Base-by-base conservation (phyloP, 2,113 vertebrate genomes). In the Perca flavescens region DNA sequence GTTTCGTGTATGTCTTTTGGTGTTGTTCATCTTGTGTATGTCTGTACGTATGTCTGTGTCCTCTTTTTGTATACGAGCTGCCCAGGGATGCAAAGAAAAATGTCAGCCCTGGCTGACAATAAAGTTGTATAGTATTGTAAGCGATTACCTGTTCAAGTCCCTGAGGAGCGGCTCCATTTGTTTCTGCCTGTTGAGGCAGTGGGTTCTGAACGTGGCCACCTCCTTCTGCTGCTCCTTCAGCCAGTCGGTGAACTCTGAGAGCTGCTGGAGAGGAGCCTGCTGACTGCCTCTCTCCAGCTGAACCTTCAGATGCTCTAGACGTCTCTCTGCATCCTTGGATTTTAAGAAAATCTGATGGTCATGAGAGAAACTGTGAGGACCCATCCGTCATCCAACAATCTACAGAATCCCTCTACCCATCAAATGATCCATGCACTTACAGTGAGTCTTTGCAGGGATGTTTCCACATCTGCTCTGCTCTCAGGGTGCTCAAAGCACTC, bases 401-500 rank as follows among this genome's bases (percentile, higher is more conserved):
- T 13, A 50, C 5, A 3, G 6, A 0, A 15, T 19, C 11, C 31
- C 7, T 28, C 8, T 3, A 21, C 2, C 1, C 22, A 5, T 3
- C 2, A 3, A 54, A 11, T 19, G 10, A 15, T 22, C 4, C 12
- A 5, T 36, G 9, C 11, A 77, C 95, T 96, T 86, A 99, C 98
- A 72, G 90, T 89, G 61, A 99, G 94, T 80, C 90, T 96, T 47
- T 97, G 95, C 58, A 96, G 88, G 34, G 91, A 96, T 6, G 93
- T 94, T 86, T 98, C 96, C 70, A 97, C 65, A 13, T 92, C 82
- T 0, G 19, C 43, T 86, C 94, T 96, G 60, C 94, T 95, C 95
- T 97, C 96, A 13, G 96, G 94, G 49, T 96, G 93, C 70, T 98
- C 96, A 82, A 98, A 99, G 81, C 97, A 98, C 36, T 97, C 97